Base-by-base conservation (phyloP, 53 echinoderm and acorn worm genomes). In the Echinometra lucunter region DNA sequence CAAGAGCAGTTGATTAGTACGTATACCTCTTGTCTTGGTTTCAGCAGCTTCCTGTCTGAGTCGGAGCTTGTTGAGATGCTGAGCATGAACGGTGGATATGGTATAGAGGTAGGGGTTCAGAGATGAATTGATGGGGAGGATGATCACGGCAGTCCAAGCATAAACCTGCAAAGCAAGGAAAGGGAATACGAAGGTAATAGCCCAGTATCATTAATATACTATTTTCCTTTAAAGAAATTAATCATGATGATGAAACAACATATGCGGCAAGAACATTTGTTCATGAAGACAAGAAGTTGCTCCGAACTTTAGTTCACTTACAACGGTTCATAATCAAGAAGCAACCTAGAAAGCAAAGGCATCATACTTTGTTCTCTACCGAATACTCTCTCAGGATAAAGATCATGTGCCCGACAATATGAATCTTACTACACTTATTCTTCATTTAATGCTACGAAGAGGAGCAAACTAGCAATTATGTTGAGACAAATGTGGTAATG, bases 41-140 rank as follows among this genome's bases (percentile, higher is more conserved):
- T 92, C 92, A 49, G 92, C 55, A 45, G 92, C 78, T 80, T 92
- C 92, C 44, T 92, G 92, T 28, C 35, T 74, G 17, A 92, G 92
- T 57, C 92, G 28, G 9, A 47, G 49, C 45, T 87, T 94, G 85
- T 94, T 85, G 15, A 57, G 75, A 37, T 44, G 93, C 8, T 88
- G 94, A 13, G 85, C n/a, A 66, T 94, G 66, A 49, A 94, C 44
- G 85, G 94, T 87, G 6, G 91, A 95, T 63, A 95, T 92, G 56
- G 95, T 91, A 47, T 95, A 95, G 58, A 95, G 95, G 44, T 95
- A 95, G 32, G 95, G 95, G 38, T 95, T 95, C 27, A 95, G 91
- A 28, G 95, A 91, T 58, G 95, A 91, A 70, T 95, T 95, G 40
- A 95, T 80, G 1, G 95, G 95, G 8, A 95, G 81, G 38, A 95